Base-by-base conservation (phyloP, 2,113 vertebrate genomes). In the Macquaria ambigua region DNA sequence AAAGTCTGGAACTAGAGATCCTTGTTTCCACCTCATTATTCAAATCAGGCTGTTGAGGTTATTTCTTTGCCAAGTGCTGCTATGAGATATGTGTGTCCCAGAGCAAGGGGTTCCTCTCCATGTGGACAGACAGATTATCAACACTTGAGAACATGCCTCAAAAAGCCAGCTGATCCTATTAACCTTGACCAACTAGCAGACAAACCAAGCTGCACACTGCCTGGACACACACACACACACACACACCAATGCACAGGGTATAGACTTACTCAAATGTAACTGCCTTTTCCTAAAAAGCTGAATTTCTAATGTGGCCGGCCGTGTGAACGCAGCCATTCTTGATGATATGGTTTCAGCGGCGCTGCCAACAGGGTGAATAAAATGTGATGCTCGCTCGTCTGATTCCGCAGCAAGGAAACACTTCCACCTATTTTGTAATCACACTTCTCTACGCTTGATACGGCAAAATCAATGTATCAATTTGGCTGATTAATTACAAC, bases 171-270 rank as follows among this genome's bases (percentile, higher is more conserved):
- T 86, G 82, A 93, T 92, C 92, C 74, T 73, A 90, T 93, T 91
- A 93, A 92, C 91, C 92, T 86, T 78, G 48, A 74, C 89, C 87
- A 87, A 89, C 87, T 56, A 81, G 71, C 82, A 91, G 83, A 90
- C 85, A 78, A 87, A 74, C 83, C 77, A 77, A 81, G 74, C 67
- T 50, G 74, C 61, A 81, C 14, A 21, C 85, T 80, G 55, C 71
- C 61, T 62, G 43, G 43, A 71, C 46, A 80, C 70, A 69, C 31
- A 84, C n/a, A 46, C 55, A 78, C 46, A 53, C 46, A 55, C 34
- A 81, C 16, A 21, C 53, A 52, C 23, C 28, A n/a, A 81, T 18
- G 14, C 53, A 52, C 25, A n/a, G 20, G n/a, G n/a, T 75, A 39
- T 41, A 69, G 81, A 73, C 31, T 50, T 55, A 73, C 34, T 78